These are phyloP conservation scores for Orientallactaga sibirica DNA, from an alignment of 2,797 vertebrate species.

Conservation along the genomic window DNA sequence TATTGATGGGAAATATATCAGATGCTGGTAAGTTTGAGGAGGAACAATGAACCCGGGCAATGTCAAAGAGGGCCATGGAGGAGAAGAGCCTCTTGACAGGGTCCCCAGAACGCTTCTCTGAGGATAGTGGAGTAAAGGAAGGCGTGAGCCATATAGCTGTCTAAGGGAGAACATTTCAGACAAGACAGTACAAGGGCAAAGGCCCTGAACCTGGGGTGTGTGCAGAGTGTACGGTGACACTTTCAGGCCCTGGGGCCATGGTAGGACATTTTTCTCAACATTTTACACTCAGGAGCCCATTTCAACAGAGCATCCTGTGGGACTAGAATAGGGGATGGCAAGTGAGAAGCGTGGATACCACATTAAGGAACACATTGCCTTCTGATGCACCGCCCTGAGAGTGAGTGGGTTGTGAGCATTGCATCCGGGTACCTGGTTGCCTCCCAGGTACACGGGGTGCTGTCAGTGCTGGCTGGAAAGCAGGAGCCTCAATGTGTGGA, in stretches of 20 bases:
- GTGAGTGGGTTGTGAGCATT: rapidly evolving
- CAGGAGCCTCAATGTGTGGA: background rate
- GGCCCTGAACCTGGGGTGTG: background rate
- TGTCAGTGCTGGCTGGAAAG: too few relatives aligned
- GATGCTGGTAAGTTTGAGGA: rapidly evolving
- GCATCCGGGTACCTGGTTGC: background rate
- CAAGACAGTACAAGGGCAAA: background rate
- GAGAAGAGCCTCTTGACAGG: background rate
- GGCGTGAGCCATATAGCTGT: background rate
- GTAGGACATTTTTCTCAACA: rapidly evolving
- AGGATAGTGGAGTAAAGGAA: background rate
- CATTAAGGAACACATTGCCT: rapidly evolving
- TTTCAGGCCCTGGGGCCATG: rapidly evolving
- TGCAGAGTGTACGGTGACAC: background rate
- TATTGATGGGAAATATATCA: rapidly evolving
- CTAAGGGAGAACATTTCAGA: background rate
- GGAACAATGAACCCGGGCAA: background rate
- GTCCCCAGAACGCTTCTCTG: background rate
- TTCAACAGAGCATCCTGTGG: too few relatives aligned
- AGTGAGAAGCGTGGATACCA: rapidly evolving
- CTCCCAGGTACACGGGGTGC: background rate
- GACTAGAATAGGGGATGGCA: background rate
- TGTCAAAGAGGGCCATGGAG: background rate
- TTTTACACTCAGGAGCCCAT: background rate
- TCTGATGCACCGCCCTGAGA: too few relatives aligned